Base-by-base conservation (phyloP, 1,140 invertebrate genomes). In the Bombus sylvicola region DNA sequence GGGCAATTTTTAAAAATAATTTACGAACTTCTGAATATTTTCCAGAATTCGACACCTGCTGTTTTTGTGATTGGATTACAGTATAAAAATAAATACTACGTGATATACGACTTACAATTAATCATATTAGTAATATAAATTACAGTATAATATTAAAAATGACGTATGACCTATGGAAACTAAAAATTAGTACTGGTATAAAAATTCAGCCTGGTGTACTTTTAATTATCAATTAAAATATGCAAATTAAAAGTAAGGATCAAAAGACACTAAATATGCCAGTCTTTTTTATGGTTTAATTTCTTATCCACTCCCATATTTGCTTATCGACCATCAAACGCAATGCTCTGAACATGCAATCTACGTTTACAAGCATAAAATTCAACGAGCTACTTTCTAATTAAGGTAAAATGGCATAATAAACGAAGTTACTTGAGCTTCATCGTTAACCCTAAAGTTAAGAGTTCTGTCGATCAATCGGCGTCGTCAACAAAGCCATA, bases 401-500 rank as follows among this genome's bases (percentile, higher is more conserved):
- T 85, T 78, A 88, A 77, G 74, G 74, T 75, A 76, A 89, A 83
- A 88, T 88, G 81, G 85, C 75, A 47, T 39, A 62, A 76, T 82
- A 78, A 89, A 89, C 80, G 66, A 77, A 76, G 80, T 86, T 76
- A 25, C 39, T 69, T 64, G 57, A 37, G 47, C n/a, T 57, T 75
- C 43, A 37, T 57, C 22, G 43, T 8, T 57, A 75, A 75, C 47
- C 72, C 72, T 47, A 53, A 82, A 83, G 83, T 76, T 59, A 53
- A 64, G 64, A 77, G 83, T 86, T 79, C 64, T 75, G 62, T 78
- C 37, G 43, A 43, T 72, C 71, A 88, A 83, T 69, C 83, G 84
- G 71, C 57, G 68, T 72, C 88, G 80, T 88, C 88, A 89, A 89
- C 84, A 88, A 77, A 81, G 71, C 59, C 88, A 83, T 89, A 89